A percentile compares a stretch with the other conserved stretches of the same genome.
Evolutionary conservation across 92 coral and sea anemone species (phyloP).

Genomic region (Diadumene lineata): DNA sequence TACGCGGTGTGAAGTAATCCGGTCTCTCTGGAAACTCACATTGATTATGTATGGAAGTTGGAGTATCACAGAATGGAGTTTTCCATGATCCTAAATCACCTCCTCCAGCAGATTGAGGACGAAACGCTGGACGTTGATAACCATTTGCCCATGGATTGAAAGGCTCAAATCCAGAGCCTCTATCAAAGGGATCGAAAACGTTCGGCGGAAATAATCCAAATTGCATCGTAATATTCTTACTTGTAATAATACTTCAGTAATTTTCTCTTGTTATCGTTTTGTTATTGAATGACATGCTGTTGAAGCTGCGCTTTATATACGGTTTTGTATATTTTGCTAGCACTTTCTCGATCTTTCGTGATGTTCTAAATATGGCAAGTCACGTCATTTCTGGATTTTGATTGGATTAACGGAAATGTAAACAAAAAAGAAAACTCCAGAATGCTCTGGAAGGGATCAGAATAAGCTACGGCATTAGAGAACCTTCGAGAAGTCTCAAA

Average conservation of each 20-base stretch:
- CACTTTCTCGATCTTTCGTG: conserved; percentile 20
- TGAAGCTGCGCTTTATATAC: background rate
- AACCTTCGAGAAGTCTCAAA: background rate
- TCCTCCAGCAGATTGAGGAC: background rate
- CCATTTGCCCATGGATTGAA: conserved; percentile 17
- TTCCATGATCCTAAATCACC: background rate
- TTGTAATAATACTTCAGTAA: background rate
- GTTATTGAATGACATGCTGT: background rate
- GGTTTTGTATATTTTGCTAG: background rate
- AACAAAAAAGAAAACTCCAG: conserved; percentile 3
- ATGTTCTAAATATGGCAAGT: conserved; percentile 9
- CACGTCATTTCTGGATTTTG: conserved; percentile 23
- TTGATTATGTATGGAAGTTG: background rate
- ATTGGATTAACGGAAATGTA: conserved; percentile 7
- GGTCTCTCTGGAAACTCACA: conserved; percentile 7
- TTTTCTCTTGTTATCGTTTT: too few species aligned
- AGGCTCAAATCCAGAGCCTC: background rate
- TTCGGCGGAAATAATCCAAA: conserved; percentile 12
- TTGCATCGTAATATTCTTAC: background rate
- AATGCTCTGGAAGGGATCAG: background rate
- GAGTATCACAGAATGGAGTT: conserved; percentile 13
- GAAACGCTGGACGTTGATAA: background rate
- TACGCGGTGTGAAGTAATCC: conserved; percentile 8
- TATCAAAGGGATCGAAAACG: conserved; percentile 1
- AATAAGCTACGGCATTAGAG: background rate